Percentiles rank a stretch among this genome's conserved stretches.
phyloP scores from a whole-genome alignment of 2,888 invertebrate species.

The Cheilosia scutellata region DNA sequence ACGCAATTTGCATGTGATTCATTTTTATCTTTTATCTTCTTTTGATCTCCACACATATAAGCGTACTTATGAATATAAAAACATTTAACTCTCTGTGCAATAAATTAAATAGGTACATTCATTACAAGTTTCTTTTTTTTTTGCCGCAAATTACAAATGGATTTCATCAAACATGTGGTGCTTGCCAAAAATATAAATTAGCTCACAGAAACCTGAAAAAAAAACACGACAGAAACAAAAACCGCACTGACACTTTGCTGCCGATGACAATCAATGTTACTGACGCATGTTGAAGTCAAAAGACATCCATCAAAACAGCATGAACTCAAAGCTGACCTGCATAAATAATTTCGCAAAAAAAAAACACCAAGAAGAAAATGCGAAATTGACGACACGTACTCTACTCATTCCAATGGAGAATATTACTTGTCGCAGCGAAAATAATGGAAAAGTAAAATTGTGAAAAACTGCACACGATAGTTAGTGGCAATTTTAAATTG shows the following conservation, averaged over 20 bases:
- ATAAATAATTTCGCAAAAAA: conserved; percentile 65
- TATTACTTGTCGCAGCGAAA: conserved; percentile 23
- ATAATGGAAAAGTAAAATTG: conserved; percentile 11
- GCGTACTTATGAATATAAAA: too few species aligned
- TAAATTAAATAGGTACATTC: too few species aligned
- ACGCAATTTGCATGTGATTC: too few species aligned
- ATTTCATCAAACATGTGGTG: conserved; percentile 51
- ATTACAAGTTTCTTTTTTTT: neutral
- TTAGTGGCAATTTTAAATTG: conserved; percentile 13
- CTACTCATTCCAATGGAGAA: conserved; percentile 19
- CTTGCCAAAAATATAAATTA: conserved; percentile 67
- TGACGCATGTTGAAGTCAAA: conserved; percentile 71
- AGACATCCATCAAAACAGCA: conserved; percentile 74
- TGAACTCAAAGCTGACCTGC: conserved; percentile 73
- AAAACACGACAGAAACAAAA: conserved; percentile 12
- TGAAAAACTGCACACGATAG: conserved; percentile 21
- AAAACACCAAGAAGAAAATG: conserved; percentile 18
- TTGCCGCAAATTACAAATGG: conserved; percentile 22
- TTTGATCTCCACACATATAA: too few species aligned
- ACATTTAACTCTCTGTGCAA: too few species aligned
- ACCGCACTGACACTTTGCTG: conserved; percentile 56
- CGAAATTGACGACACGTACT: conserved; percentile 34
- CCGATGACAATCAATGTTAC: conserved; percentile 75
- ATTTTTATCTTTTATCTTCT: too few species aligned
- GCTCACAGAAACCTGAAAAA: conserved; percentile 14